Evolutionary conservation across 2,113 vertebrate species (phyloP).

Genomic region (Chionomys nivalis): DNA sequence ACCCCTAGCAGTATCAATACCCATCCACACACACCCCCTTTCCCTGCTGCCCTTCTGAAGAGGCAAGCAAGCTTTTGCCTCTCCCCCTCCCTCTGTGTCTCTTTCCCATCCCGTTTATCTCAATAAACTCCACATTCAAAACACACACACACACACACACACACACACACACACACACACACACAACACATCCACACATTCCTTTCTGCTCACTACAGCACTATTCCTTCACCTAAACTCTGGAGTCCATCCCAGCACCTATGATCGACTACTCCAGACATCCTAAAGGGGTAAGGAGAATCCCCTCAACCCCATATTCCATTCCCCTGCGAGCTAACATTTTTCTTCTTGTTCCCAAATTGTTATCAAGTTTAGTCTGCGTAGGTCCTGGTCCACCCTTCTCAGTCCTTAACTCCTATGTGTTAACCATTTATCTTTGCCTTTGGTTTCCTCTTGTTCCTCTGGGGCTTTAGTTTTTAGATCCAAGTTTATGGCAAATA

Average conservation of each 20-base stretch:
- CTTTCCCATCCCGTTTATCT: no score
- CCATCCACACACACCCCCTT: neutral
- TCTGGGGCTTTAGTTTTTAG: neutral
- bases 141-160: no score
- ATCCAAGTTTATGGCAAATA: conserved; percentile 8
- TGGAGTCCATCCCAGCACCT: neutral
- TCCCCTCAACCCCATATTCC: neutral
- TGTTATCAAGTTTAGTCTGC: neutral
- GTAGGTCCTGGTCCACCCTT: conserved; percentile 21
- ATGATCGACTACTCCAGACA: neutral
- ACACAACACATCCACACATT: neutral
- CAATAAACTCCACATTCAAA: no score
- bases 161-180: no score
- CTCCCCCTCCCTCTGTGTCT: no score
- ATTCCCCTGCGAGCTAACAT: neutral
- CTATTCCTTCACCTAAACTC: neutral
- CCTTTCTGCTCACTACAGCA: neutral
- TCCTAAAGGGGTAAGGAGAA: neutral
- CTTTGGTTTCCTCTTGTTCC: neutral
- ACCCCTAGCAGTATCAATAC: neutral
- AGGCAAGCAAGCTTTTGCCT: no score
- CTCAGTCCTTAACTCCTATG: neutral
- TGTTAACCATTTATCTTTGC: neutral
- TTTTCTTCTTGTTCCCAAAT: neutral
- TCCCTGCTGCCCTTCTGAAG: no score